Conservation (phyloP, 2,113 vertebrate species). For the Eolophus roseicapilla region DNA sequence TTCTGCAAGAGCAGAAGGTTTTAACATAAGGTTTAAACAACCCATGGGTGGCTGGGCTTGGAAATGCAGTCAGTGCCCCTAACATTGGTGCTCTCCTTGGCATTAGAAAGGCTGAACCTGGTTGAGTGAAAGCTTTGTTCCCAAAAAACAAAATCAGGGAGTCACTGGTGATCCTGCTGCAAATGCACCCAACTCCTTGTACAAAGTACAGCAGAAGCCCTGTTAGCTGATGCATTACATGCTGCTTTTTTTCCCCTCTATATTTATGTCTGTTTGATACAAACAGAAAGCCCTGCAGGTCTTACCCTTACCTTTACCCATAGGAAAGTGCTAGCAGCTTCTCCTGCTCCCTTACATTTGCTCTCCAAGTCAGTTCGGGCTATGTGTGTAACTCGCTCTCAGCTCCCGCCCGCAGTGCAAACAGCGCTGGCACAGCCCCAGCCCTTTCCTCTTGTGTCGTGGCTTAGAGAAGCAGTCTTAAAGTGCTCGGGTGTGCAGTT, state of each 20-base stretch:
- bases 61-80: background rate
- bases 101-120: background rate
- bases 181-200: background rate
- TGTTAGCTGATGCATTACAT: background rate
- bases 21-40: background rate
- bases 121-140: background rate
- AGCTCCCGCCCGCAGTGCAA: accelerated
- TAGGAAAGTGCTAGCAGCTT: background rate
- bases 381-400: no score
- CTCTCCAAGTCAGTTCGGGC: background rate
- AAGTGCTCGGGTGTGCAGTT: background rate
- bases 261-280: background rate
- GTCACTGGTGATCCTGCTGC: background rate
- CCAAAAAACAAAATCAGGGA: background rate
- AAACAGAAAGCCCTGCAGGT: background rate
- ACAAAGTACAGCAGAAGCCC: background rate
- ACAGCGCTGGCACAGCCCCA: accelerated
- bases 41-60: background rate
- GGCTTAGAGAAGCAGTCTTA: background rate
- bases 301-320: background rate
- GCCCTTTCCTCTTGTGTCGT: background rate
- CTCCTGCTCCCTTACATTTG: background rate
- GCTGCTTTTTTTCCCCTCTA: background rate
- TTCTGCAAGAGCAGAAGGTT: background rate
- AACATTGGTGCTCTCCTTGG: background rate